Evolutionary conservation across 2,797 vertebrate species (phyloP), one percentile per base, ranked within the genome.

Genomic region (Smutsia gigantea): DNA sequence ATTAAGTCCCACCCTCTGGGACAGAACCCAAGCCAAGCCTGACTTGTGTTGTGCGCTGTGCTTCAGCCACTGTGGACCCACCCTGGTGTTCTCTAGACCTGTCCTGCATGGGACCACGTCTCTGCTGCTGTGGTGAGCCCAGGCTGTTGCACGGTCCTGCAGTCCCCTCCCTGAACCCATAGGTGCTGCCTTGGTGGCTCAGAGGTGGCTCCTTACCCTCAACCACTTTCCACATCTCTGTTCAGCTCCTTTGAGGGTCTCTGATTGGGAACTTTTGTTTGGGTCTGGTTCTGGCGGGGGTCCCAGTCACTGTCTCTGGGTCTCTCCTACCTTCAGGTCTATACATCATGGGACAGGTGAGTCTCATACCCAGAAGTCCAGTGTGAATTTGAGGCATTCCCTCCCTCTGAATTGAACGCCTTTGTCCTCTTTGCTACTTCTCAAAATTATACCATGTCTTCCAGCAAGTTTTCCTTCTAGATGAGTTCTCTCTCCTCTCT

Each of bases 381-480:
- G 42, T 14, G 55, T 0, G 0, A n/a, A 25, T 5, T 18, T 19
- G 29, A 93, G 66, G 29, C 11, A 55, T 61, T 75, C 18, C 39
- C 74, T 87, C 4, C 7, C 25, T 53, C 21, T 84, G 49, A 79
- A 49, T 10, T 85, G 42, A 71, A 49, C n/a, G 49, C 39, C 13
- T 82, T 17, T 78, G 37, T 95, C 46, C 71, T 74, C 75, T 85
- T 42, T 15, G 25, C 2, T 12, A 46, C 72, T 78, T 94, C 53
- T 57, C 53, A 89, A 34, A 77, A 25, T 49, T 23, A 42, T 46
- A 72, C 23, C 0, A 1, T 12, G 31, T 87, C 23, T 69, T 55
- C 71, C 46, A 83, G 61, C 34, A 95, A 94, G 72, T 27, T 91
- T 82, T 63, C 55, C 29, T 57, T 11, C 31, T 25, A 78, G 29